Percentiles rank a stretch among this genome's conserved stretches.
Evolutionary conservation across 35 echinoderm and acorn worm species (phyloP).

Genomic region (Holothuria glaberrima): DNA sequence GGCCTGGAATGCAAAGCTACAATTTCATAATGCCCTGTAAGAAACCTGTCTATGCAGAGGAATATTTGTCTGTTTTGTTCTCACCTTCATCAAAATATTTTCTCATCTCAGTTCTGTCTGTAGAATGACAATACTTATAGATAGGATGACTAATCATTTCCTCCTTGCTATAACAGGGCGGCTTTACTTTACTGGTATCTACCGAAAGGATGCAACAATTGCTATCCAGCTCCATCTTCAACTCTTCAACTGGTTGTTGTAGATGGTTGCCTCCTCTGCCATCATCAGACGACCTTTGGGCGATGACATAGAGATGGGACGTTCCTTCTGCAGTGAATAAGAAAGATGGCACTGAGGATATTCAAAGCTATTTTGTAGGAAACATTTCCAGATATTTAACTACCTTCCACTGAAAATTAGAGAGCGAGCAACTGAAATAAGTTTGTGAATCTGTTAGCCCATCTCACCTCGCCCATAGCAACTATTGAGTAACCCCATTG

Average conservation of each 20-base stretch:
- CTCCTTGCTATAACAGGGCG: constrained; percentile 63
- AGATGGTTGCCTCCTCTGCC: constrained; percentile 44
- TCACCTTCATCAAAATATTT: constrained; percentile 92
- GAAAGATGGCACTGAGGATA: not conserved
- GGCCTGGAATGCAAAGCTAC: no score
- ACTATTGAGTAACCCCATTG: no score
- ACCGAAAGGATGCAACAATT: constrained; percentile 68
- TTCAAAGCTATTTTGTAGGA: not conserved
- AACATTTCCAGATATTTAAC: not conserved
- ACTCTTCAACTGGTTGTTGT: constrained; percentile 57
- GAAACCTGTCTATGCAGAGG: no score
- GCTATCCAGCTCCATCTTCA: constrained; percentile 70
- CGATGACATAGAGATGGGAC: constrained; percentile 82
- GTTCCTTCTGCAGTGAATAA: constrained; percentile 42
- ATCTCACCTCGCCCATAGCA: no score
- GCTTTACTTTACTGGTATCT: constrained; percentile 72
- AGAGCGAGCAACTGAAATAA: no score
- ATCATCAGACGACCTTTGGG: constrained; percentile 66
- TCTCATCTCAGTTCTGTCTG: constrained; percentile 60
- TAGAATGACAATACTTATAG: constrained; percentile 80
- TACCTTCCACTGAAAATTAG: no score
- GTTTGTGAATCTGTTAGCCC: no score
- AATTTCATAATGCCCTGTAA: no score
- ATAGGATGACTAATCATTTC: constrained; percentile 79
- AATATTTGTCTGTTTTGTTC: not conserved